Evolutionary conservation across 1,140 invertebrate genomes (phyloP).

Genomic region (Drusus annulatus): DNA sequence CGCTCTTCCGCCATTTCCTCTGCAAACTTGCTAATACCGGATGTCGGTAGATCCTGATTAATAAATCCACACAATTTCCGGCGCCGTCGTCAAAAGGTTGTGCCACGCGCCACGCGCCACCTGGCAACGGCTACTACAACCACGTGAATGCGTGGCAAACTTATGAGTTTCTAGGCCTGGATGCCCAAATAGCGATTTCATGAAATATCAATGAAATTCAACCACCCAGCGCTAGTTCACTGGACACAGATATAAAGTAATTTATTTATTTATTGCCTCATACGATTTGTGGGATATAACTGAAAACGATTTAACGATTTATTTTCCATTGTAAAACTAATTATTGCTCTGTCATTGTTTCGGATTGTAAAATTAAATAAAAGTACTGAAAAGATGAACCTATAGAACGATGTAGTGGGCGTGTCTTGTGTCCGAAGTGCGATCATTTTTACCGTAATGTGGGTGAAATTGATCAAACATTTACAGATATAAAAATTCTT

Average conservation of each 20-base stretch:
- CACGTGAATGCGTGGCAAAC: not conserved
- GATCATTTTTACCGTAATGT: too few relatives aligned
- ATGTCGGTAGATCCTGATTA: not conserved
- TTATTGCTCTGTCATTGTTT: too few relatives aligned
- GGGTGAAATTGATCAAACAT: too few relatives aligned
- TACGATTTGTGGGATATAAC: too few relatives aligned
- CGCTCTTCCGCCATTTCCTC: not conserved
- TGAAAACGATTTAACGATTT: too few relatives aligned
- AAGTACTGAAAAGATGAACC: too few relatives aligned
- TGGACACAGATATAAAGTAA: not conserved
- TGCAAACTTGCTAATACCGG: conserved; percentile 12
- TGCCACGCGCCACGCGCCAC: not conserved
- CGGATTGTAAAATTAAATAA: too few relatives aligned
- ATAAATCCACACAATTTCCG: conserved; percentile 17
- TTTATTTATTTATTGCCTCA: not conserved
- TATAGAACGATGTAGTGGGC: too few relatives aligned
- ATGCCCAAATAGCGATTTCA: not conserved
- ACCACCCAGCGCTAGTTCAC: not conserved
- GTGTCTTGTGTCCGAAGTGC: too few relatives aligned
- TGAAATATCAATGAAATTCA: not conserved
- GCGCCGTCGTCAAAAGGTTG: conserved; percentile 15
- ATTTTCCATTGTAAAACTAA: too few relatives aligned
- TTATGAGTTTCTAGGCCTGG: too few relatives aligned
- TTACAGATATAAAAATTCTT: too few relatives aligned
- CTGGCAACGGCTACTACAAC: not conserved